Evolutionary conservation across 2,888 invertebrate species (phyloP).

Genomic region (Cryptocephalus primarius): DNA sequence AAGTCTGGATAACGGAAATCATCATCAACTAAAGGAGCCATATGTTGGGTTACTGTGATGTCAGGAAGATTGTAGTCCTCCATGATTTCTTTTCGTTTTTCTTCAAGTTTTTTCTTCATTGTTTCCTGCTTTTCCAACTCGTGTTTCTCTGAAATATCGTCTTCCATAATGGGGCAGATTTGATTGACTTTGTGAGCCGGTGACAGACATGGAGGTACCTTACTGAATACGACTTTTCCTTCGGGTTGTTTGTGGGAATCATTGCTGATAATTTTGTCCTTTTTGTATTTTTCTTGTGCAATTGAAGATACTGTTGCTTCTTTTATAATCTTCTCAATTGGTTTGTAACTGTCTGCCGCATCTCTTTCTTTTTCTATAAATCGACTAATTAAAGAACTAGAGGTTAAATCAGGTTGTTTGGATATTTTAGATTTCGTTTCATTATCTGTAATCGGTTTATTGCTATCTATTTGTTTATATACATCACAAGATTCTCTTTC

Average conservation of each 20-base stretch:
- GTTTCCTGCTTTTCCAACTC: conserved; percentile 39
- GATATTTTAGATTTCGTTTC: no score
- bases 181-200: conserved; percentile 38
- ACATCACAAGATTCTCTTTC: no score
- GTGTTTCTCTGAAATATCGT: conserved; percentile 42
- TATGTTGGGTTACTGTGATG: conserved; percentile 51
- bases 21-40: conserved; percentile 38
- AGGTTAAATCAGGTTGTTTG: no score
- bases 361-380: no score
- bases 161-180: conserved; percentile 39
- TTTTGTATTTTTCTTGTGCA: no score
- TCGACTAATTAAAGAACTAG: no score
- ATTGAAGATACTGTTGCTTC: no score
- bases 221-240: conserved; percentile 41
- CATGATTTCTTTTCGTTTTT: conserved; percentile 44
- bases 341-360: no score
- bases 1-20: conserved; percentile 40
- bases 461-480: no score
- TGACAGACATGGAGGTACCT: conserved; percentile 37
- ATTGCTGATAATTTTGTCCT: not conserved
- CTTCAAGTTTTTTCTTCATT: conserved; percentile 29
- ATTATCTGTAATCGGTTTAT: no score
- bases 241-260: conserved; percentile 39
- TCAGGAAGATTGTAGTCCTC: conserved; percentile 53
- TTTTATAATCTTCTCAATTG: no score